Conservation (phyloP, 2,113 vertebrate genomes). For the Platichthys flesus region DNA sequence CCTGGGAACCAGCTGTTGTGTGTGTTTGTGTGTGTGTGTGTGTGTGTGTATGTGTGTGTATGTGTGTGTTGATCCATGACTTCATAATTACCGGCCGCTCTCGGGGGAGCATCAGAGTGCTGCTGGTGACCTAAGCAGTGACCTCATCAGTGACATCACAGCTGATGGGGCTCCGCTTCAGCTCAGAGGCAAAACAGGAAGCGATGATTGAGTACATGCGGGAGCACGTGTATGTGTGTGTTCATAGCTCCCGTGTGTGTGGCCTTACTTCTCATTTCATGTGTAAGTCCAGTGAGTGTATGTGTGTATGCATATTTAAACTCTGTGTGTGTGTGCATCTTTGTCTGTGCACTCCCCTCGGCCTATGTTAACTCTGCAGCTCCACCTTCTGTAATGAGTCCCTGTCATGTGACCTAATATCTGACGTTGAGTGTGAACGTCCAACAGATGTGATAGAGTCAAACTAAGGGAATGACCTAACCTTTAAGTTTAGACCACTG, state of each 20-base stretch:
- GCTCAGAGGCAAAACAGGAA: constrained; percentile 68
- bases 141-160: constrained; percentile 82
- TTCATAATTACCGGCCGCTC: constrained; percentile 64
- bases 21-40: background rate
- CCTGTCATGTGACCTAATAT: too few species aligned
- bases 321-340: background rate
- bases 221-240: constrained; percentile 29
- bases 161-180: constrained; percentile 41
- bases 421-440: too few species aligned
- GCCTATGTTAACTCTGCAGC: too few species aligned
- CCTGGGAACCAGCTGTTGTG: constrained; percentile 62
- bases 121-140: constrained; percentile 74
- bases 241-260: constrained; percentile 51
- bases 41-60: background rate
- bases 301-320: background rate
- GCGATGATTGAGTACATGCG: constrained; percentile 59
- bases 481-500: too few species aligned
- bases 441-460: background rate
- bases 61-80: constrained; percentile 67
- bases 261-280: constrained; percentile 34
- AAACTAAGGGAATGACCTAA: background rate
- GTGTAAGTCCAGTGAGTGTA: constrained; percentile 7
- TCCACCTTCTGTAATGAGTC: too few species aligned
- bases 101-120: constrained; percentile 60
- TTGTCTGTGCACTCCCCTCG: background rate